phyloP scores from a whole-genome alignment of 2,797 vertebrate species.

The Manis crassicaudata region DNA sequence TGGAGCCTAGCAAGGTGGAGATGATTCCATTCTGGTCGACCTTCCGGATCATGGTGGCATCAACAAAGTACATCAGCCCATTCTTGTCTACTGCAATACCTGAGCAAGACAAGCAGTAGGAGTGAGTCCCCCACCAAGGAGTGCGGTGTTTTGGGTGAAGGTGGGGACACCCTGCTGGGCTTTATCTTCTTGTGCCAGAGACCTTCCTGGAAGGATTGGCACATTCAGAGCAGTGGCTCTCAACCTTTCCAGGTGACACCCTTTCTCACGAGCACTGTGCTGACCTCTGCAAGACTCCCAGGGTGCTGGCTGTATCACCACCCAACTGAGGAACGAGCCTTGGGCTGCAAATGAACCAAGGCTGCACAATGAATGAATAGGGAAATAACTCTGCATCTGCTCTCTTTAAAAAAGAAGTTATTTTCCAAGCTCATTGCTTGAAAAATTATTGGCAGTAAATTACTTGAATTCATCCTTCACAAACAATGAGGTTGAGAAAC shows the following conservation, averaged over 20 bases:
- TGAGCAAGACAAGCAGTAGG: constrained; percentile 77
- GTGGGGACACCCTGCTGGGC: background rate
- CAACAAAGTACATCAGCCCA: constrained; percentile 98
- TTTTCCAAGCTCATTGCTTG: constrained; percentile 54
- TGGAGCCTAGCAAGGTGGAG: constrained; percentile 97
- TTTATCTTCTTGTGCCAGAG: background rate
- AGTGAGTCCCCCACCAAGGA: background rate
- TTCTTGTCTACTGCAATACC: constrained; percentile 98
- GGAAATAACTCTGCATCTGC: background rate
- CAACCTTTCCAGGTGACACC: background rate
- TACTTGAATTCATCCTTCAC: constrained; percentile 37
- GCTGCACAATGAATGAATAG: background rate
- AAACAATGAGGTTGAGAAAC: background rate
- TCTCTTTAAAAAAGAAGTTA: constrained; percentile 49
- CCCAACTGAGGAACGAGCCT: background rate
- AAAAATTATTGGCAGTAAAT: constrained; percentile 52
- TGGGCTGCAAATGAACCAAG: constrained; percentile 19
- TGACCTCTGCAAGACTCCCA: background rate
- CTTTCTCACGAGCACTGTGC: background rate
- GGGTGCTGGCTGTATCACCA: background rate
- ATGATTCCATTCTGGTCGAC: constrained; percentile 99
- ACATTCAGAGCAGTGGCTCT: background rate
- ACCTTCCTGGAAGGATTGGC: background rate
- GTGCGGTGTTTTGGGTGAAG: background rate
- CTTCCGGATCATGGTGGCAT: constrained; percentile 99